phyloP scores from a whole-genome alignment of 2,797 vertebrate genomes.

The Lepus townsendii region DNA sequence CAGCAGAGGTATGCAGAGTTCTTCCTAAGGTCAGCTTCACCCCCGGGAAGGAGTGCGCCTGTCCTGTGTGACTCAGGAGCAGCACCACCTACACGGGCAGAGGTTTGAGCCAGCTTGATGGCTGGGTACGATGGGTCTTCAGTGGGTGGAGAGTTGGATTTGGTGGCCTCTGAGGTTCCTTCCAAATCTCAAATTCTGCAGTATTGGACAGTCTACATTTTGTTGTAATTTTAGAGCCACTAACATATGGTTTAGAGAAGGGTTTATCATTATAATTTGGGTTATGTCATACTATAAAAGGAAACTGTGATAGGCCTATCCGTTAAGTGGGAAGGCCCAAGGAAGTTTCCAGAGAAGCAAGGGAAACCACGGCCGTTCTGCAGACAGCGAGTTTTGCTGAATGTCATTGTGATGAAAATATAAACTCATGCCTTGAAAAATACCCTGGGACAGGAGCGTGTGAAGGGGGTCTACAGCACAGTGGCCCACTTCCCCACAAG shows the following conservation, averaged over 20 bases:
- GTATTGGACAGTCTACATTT: conserved; percentile 66
- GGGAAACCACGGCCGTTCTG: conserved; percentile 55
- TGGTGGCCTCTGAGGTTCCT: conserved; percentile 60
- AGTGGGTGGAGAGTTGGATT: conserved; percentile 43
- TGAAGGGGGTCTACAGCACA: not conserved
- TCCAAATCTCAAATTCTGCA: conserved; percentile 67
- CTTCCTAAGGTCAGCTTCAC: not conserved
- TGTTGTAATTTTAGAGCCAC: conserved; percentile 79
- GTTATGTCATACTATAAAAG: conserved; percentile 79
- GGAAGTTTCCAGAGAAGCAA: conserved; percentile 61
- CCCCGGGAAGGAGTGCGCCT: not conserved
- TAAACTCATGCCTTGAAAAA: conserved; percentile 2
- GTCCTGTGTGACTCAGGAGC: not conserved
- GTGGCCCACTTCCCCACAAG: not conserved
- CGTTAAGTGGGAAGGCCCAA: conserved; percentile 71
- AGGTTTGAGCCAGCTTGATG: not conserved
- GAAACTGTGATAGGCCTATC: conserved; percentile 63
- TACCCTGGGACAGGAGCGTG: not conserved
- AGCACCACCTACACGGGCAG: not conserved
- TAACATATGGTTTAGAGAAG: conserved; percentile 77
- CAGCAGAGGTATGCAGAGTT: not conserved
- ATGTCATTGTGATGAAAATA: conserved; percentile 1
- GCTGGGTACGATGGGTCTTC: conserved; percentile 1
- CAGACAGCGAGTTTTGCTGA: not conserved
- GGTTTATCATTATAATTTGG: conserved; percentile 78